Evolutionary conservation across 2,797 vertebrate species (phyloP), one percentile per base, ranked within the genome.

Genomic region (Phataginus tricuspis): DNA sequence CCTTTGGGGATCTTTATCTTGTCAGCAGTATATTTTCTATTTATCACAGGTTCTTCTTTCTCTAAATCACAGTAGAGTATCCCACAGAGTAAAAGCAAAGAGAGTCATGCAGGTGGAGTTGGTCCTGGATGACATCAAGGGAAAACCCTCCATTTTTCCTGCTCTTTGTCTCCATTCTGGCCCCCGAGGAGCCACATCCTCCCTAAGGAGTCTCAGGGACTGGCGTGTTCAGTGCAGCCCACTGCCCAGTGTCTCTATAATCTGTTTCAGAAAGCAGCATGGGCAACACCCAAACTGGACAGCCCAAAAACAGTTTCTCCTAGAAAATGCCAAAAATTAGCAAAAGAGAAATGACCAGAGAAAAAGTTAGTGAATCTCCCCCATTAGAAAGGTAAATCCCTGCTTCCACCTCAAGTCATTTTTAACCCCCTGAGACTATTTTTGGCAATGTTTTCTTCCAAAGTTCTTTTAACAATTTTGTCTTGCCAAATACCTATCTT

Each of bases 181-280:
- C 25, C 59, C 27, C 0, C 0, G 0, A 69, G 77, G 51, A 82
- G 11, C 82, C 51, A 68, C 14, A 0, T 49, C 55, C 82, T 90
- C 64, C 59, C 42, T 27, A 16, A 10, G 13, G n/a, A 10, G 45
- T 61, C 42, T 16, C 51, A 5, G 31, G 69, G 49, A 27, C 86
- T 55, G 51, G 69, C 4, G 51, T 13, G 12, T n/a, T 55, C 71
- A 72, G 49, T 93, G 68, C 49, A 39, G 86, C 66, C 45, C 9
- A 42, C 64, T 66, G 45, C 74, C 82, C 61, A 2, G 90, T 94
- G n/a, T 96, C 86, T 86, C 97, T 98, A 21, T 86, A 69, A 94
- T 37, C 53, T 96, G 74, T 97, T 98, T 95, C 99, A 99, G 99
- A 98, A 99, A 99, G 98, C 99, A 99, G 97, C 98, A 94, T 98